phyloP scores from a whole-genome alignment of 2,113 vertebrate species.

The Atlantisia rogersi region DNA sequence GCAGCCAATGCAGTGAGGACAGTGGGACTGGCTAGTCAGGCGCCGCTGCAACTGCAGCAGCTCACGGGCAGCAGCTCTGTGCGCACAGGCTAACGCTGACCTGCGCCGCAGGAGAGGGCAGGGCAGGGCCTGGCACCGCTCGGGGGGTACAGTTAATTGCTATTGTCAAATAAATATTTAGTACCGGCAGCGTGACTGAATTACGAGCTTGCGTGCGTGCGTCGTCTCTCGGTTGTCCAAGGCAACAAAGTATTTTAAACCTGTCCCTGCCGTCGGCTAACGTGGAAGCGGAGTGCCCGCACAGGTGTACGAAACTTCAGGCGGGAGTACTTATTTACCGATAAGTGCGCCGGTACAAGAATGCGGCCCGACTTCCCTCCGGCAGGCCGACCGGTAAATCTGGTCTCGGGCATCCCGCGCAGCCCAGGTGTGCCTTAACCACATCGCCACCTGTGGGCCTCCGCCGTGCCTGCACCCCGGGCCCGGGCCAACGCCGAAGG shows the following conservation, averaged over 20 bases:
- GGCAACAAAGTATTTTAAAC: neutral
- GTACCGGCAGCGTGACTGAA: neutral
- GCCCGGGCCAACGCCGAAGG: neutral
- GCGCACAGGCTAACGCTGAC: accelerated
- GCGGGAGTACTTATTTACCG: neutral
- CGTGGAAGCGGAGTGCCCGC: neutral
- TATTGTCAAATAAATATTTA: neutral
- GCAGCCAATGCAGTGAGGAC: constrained; percentile 23
- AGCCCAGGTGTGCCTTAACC: constrained; percentile 75
- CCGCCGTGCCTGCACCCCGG: constrained; percentile 54
- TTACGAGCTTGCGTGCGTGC: neutral
- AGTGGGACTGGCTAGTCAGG: neutral
- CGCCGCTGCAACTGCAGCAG: neutral
- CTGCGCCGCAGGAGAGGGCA: neutral
- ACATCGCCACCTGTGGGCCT: constrained; percentile 82
- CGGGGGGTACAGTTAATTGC: neutral
- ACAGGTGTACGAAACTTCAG: neutral
- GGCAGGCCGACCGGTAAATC: neutral
- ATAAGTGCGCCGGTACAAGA: neutral
- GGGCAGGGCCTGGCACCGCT: neutral
- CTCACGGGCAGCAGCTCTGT: neutral
- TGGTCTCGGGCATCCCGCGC: neutral
- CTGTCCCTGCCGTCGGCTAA: neutral
- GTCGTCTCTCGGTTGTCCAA: neutral
- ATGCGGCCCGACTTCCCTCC: constrained; percentile 9